Percentiles rank a stretch among this genome's conserved stretches.
Evolutionary conservation across 2,797 vertebrate species (phyloP).

Genomic region (Heteromormyrus szaboi): DNA sequence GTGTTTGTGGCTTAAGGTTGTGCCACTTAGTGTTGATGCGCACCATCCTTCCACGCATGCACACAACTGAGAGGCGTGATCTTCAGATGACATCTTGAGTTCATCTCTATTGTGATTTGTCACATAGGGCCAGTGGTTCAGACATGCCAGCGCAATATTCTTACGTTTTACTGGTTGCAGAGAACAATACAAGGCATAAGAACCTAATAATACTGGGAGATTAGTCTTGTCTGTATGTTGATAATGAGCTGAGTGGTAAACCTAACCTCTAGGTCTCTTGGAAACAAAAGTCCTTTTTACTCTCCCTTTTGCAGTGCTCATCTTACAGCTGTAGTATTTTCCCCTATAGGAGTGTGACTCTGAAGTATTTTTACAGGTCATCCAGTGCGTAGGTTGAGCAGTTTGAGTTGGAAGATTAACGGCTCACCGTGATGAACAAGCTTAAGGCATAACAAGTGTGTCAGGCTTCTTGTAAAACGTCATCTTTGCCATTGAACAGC

Average conservation of each 20-base stretch:
- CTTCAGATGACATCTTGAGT: neutral
- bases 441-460: neutral
- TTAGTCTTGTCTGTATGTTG: neutral
- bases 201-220: neutral
- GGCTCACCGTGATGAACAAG: neutral
- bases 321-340: neutral
- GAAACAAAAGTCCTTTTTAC: neutral
- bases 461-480: neutral
- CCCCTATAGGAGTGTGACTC: neutral
- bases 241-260: neutral
- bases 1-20: conserved; percentile 37
- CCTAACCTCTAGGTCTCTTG: neutral
- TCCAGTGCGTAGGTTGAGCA: neutral
- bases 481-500: neutral
- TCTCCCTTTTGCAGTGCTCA: neutral
- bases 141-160: neutral
- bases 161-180: neutral
- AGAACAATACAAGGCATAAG: neutral
- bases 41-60: neutral
- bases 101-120: neutral
- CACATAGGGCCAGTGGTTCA: neutral
- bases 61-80: neutral
- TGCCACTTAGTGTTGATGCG: conserved; percentile 14
- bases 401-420: neutral
- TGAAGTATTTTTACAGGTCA: neutral